Base-by-base conservation (phyloP, 1,140 invertebrate species). In the Drosophila ohnishii region DNA sequence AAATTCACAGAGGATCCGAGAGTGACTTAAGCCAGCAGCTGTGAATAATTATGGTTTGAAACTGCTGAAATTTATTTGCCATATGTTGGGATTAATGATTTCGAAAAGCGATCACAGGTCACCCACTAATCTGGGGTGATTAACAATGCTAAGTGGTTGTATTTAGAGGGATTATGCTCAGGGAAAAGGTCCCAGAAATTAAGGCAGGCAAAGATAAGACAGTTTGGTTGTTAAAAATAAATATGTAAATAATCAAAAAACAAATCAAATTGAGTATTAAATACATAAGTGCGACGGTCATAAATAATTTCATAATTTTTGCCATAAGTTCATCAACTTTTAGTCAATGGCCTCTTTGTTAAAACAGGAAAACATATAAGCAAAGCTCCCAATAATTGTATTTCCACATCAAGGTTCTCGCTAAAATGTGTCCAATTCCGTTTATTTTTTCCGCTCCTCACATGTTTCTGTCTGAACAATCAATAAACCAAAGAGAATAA, bases 11-110 rank as follows among this genome's bases (percentile, higher is more conserved):
- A 22, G 42, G 34, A 42, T 61, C 30, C 16, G 9, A 11, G 37
- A 25, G 25, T 14, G 63, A 35, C 25, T 44, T 66, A 76, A 72
- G 35, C 32, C 25, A 47, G 61, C 59, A 76, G 75, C 55, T 84
- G 80, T 58, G 62, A 50, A 55, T 70, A 71, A 71, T 83, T 84
- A 22, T 28, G 44, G 14, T 45, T 45, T 32, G 19, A 34, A 65
- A 19, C 19, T 22, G 35, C 3, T 34, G 28, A 35, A 51, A 34
- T 67, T 25, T 40, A 34, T 65, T 40, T 10, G 35, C 10, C 28
- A 63, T 19, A 42, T 64, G 64, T 22, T 25, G 25, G n/a, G 30
- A 66, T 53, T 16, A 42, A 40, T 28, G 25, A 28, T 28, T 28
- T 28, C 25, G 25, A 28, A 28, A 28, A 28, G 25, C n/a, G 11